Evolutionary conservation across 2,797 vertebrate species (phyloP).

Genomic region (Neosilurus mollespiculum): DNA sequence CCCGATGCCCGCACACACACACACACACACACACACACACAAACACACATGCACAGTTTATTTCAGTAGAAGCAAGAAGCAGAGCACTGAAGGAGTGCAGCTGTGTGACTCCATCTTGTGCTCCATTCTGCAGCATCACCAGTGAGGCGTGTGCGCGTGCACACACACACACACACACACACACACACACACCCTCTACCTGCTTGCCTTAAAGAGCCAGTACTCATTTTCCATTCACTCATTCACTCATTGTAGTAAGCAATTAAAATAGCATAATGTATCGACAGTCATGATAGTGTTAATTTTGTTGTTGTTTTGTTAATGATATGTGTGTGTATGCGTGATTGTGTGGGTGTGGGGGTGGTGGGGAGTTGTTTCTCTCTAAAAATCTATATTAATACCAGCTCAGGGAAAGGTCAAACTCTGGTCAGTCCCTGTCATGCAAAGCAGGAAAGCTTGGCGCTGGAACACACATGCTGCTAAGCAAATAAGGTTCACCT

Average conservation of each 20-base stretch:
- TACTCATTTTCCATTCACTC: constrained; percentile 12
- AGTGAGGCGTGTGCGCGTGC: constrained; percentile 1
- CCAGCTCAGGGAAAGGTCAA: neutral
- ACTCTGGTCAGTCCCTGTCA: constrained; percentile 21
- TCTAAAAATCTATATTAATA: neutral
- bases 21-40: constrained; percentile 10
- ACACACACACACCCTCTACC: constrained; percentile 24
- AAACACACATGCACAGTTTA: neutral
- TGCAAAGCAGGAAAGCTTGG: constrained; percentile 33
- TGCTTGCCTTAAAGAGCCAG: constrained; percentile 49
- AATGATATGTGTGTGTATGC: neutral
- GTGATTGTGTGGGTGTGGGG: neutral
- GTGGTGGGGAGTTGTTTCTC: neutral
- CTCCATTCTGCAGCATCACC: constrained; percentile 49
- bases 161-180: constrained; percentile 22
- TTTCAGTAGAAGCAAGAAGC: constrained; percentile 7
- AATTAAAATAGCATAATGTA: neutral
- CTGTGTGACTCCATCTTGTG: constrained; percentile 53
- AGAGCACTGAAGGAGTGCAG: constrained; percentile 27
- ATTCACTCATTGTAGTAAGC: neutral
- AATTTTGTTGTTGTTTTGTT: neutral
- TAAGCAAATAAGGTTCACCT: constrained; percentile 20
- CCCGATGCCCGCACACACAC: neutral
- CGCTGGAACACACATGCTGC: constrained; percentile 6
- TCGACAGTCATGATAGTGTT: neutral